Base-by-base conservation (phyloP, 1,140 invertebrate genomes). In the Penaeus japonicus region DNA sequence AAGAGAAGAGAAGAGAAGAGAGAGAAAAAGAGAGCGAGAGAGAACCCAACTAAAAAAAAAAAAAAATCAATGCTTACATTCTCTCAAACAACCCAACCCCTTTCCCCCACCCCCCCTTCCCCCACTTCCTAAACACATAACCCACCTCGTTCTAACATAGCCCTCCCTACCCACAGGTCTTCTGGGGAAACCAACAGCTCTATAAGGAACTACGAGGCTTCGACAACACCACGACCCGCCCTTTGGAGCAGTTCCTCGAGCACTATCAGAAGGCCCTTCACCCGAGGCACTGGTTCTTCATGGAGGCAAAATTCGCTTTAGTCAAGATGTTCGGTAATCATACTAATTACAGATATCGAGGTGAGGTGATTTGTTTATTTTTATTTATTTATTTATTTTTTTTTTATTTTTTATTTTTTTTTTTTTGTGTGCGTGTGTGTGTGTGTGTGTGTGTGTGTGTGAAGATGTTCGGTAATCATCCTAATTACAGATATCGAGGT, bases 261-360 rank as follows among this genome's bases (percentile, higher is more conserved):
- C 47, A 62, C 27, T 89, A 89, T 65, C 70, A 77, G n/a, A 89
- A 89, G 81, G 55, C 86, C 0, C 84, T 91, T 15, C 90, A 91
- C 54, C 77, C 84, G 12, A 87, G 88, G 27, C 89, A 91, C 65
- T 75, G 89, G 24, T 87, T 91, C n/a, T 78, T 87, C 65, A 65
- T 91, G 5, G 90, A 91, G 59, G 88, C 89, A 7, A 91, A 91
- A 75, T 89, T 83, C 55, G 89, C 81, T 2, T 78, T 90, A 0
- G 47, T 90, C 27, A 91, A 89, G 75, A 83, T 89, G 32, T 89
- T 89, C 65, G 89, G 90, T 0, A 90, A 89, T 30, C 82, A 79
- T 24, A 84, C 86, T 0, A 82, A 89, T 53, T 87, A 78, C 47
- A 89, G 89, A 75, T 90, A 87, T 82, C 84, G 79, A 88, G 90